phyloP scores from a whole-genome alignment of 2,113 vertebrate species.

The Pyrgilauda ruficollis region DNA sequence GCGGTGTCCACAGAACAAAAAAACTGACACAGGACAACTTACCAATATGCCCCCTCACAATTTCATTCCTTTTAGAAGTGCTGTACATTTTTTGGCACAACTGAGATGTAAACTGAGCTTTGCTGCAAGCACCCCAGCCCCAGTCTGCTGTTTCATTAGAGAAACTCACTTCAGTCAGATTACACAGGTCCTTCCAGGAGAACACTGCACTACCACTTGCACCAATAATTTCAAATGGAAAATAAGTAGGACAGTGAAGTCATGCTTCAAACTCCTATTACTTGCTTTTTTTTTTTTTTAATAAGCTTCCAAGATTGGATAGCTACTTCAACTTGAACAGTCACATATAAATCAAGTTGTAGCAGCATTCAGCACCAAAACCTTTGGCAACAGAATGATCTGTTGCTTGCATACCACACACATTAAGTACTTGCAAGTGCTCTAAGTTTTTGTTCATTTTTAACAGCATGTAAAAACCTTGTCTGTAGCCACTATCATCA shows the following conservation, averaged over 20 bases:
- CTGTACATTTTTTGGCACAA: background rate
- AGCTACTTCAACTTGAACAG: constrained; percentile 14
- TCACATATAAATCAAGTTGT: background rate
- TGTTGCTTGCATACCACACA: background rate
- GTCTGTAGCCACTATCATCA: background rate
- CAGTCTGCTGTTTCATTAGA: background rate
- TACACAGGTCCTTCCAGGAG: background rate
- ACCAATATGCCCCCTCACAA: background rate
- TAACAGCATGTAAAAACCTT: background rate
- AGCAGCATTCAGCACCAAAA: constrained; percentile 6
- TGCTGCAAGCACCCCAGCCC: constrained; percentile 3
- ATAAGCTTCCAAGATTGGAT: background rate
- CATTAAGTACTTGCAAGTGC: background rate
- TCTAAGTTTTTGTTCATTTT: background rate
- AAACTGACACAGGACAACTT: background rate
- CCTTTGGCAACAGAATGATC: background rate
- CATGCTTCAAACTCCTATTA: background rate
- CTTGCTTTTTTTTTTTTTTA: background rate
- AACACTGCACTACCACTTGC: background rate
- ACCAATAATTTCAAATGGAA: background rate
- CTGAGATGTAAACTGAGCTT: constrained; percentile 16
- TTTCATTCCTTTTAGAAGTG: background rate
- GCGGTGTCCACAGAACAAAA: background rate
- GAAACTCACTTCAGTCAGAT: background rate
- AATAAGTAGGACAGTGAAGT: background rate